These are phyloP conservation scores for Gymnothorax reevesii DNA, from an alignment of 2,797 vertebrate species.

Conservation along the genomic window DNA sequence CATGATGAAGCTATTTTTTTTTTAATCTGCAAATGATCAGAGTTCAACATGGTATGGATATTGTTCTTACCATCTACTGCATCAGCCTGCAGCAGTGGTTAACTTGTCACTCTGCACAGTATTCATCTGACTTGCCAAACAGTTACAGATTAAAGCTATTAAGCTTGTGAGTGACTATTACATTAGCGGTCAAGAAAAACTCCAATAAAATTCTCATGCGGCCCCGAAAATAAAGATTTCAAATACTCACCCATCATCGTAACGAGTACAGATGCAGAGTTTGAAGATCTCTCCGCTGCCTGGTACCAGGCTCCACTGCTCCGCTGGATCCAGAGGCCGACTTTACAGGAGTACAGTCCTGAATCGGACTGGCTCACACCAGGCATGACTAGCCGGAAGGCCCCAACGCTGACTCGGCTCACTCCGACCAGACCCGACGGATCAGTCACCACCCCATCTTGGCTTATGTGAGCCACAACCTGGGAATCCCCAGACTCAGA, in stretches of 20 bases:
- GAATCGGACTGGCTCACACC: constrained; percentile 71
- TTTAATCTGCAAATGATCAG: too few species aligned
- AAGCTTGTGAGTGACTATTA: background rate
- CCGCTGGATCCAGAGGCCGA: constrained; percentile 76
- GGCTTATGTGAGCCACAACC: constrained; percentile 76
- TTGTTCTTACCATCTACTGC: background rate
- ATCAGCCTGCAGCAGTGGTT: background rate
- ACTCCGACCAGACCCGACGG: constrained; percentile 69
- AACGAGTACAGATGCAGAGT: constrained; percentile 73
- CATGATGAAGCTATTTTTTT: too few species aligned
- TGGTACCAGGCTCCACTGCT: constrained; percentile 81
- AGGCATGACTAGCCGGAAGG: constrained; percentile 76
- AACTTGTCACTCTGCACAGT: background rate
- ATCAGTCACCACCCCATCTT: constrained; percentile 75
- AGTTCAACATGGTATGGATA: too few species aligned
- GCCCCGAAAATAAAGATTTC: background rate
- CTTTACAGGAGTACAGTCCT: constrained; percentile 81
- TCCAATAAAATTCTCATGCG: background rate
- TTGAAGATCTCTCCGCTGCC: constrained; percentile 80
- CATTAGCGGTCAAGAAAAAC: background rate
- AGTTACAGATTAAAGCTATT: background rate
- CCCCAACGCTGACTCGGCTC: constrained; percentile 67
- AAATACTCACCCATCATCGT: constrained; percentile 77
- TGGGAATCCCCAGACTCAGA: constrained; percentile 48
- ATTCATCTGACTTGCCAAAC: background rate